These are phyloP conservation scores for Galerucella calmariensis DNA, from an alignment of 2,888 invertebrate species.

Conservation along the genomic window DNA sequence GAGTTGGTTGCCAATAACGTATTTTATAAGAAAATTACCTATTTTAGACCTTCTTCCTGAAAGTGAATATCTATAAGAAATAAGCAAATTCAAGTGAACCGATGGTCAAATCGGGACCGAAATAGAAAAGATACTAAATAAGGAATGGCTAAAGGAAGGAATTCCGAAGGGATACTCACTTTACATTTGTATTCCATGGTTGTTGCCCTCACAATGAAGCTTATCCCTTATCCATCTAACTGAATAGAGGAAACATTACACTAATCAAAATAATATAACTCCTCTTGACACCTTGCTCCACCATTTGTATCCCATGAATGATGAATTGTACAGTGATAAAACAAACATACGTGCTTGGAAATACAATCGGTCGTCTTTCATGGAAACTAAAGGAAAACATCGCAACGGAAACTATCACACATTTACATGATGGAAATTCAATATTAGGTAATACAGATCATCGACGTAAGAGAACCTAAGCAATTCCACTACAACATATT, in stretches of 20 bases:
- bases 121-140: constrained; percentile 35
- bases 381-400: not conserved
- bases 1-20: constrained; percentile 12
- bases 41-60: constrained; percentile 12
- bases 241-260: constrained; percentile 60
- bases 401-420: not conserved
- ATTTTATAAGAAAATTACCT: constrained; percentile 31
- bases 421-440: not conserved
- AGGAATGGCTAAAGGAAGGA: constrained; percentile 27
- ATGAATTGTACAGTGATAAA: constrained; percentile 61
- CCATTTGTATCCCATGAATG: constrained; percentile 60
- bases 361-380: not conserved
- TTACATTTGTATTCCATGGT: constrained; percentile 59
- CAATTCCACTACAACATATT: too few relatives aligned
- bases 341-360: constrained; percentile 58
- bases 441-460: not conserved
- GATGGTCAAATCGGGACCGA: constrained; percentile 20
- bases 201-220: constrained; percentile 55
- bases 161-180: constrained; percentile 42
- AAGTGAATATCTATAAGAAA: constrained; percentile 14
- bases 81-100: constrained; percentile 38
- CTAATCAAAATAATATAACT: constrained; percentile 44
- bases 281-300: constrained; percentile 52
- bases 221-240: constrained; percentile 58
- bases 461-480: not conserved